Evolutionary conservation across 2,888 invertebrate genomes (phyloP).

Genomic region (Caenorhabditis wallacei): DNA sequence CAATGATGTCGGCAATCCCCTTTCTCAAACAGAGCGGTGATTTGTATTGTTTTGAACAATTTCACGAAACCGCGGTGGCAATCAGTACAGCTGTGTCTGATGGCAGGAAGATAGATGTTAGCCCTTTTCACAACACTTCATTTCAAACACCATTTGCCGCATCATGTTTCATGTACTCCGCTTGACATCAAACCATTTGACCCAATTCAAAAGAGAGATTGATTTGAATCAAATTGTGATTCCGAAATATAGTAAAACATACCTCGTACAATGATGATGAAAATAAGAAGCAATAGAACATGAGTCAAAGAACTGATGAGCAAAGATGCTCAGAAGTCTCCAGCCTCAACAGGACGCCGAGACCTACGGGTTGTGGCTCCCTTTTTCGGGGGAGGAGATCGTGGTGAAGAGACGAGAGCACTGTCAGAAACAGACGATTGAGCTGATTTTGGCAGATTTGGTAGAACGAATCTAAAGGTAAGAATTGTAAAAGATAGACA

Average conservation of each 20-base stretch:
- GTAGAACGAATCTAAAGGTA: conserved; percentile 31
- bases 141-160: conserved; percentile 59
- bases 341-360: conserved; percentile 33
- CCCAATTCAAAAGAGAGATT: conserved; percentile 48
- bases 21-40: neutral
- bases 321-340: conserved; percentile 29
- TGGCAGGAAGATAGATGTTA: conserved; percentile 52
- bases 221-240: neutral
- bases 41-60: conserved; percentile 32
- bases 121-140: conserved; percentile 21
- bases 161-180: conserved; percentile 60
- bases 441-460: conserved; percentile 29
- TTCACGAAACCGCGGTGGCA: conserved; percentile 6
- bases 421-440: conserved; percentile 44
- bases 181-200: conserved; percentile 46
- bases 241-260: conserved; percentile 6
- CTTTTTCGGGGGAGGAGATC: conserved; percentile 55
- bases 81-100: conserved; percentile 44
- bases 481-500: neutral
- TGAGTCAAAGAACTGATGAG: conserved; percentile 38
- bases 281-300: conserved; percentile 30
- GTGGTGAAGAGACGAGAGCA: conserved; percentile 44
- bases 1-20: conserved; percentile 6
- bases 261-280: conserved; percentile 10
- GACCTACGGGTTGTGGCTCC: conserved; percentile 19